These are phyloP conservation scores for Malurus elegans DNA, from an alignment of 2,113 vertebrate species.

Conservation along the genomic window DNA sequence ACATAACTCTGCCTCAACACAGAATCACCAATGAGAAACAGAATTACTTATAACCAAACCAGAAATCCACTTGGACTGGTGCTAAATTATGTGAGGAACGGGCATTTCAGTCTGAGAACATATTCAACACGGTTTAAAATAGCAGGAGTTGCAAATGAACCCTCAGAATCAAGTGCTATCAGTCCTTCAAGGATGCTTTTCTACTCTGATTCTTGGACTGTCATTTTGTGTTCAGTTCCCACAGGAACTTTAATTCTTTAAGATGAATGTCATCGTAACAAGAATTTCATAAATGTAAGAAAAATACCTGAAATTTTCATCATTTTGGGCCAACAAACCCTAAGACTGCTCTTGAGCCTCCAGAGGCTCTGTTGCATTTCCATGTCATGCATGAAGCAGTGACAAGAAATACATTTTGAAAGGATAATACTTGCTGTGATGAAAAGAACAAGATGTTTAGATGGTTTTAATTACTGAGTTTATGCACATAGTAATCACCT, in stretches of 20 bases:
- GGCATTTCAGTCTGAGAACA: neutral
- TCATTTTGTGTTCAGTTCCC: neutral
- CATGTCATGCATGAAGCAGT: neutral
- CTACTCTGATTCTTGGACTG: neutral
- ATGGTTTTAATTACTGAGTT: neutral
- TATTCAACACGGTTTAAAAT: neutral
- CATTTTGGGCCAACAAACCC: neutral
- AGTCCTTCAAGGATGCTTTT: neutral
- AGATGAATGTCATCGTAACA: neutral
- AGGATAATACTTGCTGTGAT: neutral
- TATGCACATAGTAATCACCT: neutral
- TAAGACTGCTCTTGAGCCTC: accelerated
- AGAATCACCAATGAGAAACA: neutral
- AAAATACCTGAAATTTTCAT: neutral
- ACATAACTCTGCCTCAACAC: neutral
- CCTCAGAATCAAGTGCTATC: neutral
- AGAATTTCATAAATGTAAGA: neutral
- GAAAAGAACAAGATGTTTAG: neutral
- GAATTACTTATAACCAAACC: neutral
- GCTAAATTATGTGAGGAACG: neutral
- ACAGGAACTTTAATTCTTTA: neutral
- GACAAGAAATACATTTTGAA: neutral
- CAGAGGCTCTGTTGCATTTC: neutral
- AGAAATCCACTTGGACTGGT: neutral
- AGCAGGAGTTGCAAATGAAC: neutral